Percentiles rank a stretch among this genome's conserved stretches.
Evolutionary conservation across 1,140 invertebrate species (phyloP).

Genomic region (Rhynchophorus ferrugineus): DNA sequence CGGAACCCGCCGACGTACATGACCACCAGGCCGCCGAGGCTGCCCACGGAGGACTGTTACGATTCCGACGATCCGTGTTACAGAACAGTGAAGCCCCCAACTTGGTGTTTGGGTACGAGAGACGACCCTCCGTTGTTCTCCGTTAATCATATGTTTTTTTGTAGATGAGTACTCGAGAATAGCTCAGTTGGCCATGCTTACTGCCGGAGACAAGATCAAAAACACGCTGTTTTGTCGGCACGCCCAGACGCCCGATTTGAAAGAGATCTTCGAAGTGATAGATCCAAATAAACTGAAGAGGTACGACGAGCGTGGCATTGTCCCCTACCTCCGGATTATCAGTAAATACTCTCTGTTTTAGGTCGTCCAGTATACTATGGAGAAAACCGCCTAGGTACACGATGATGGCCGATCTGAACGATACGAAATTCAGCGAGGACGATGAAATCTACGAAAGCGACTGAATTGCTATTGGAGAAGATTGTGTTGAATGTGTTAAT

Average conservation of each 20-base stretch:
- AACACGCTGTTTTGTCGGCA: constrained; percentile 55
- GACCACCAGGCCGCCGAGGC: constrained; percentile 41
- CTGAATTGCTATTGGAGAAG: constrained; percentile 3
- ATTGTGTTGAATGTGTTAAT: too few species aligned
- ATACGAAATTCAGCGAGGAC: constrained; percentile 21
- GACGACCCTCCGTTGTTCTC: background rate
- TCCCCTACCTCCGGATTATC: too few species aligned
- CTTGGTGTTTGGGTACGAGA: constrained; percentile 45
- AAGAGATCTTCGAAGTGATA: constrained; percentile 57
- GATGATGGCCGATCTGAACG: constrained; percentile 22
- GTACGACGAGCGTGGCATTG: too few species aligned
- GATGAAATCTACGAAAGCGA: constrained; percentile 8
- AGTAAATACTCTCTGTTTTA: too few species aligned
- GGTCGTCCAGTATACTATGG: constrained; percentile 63
- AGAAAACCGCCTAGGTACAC: constrained; percentile 53
- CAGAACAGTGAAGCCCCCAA: constrained; percentile 37
- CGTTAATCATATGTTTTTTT: background rate
- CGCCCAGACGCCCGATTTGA: constrained; percentile 55
- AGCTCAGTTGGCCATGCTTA: constrained; percentile 2
- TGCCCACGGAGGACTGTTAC: constrained; percentile 46
- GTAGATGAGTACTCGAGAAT: constrained; percentile 9
- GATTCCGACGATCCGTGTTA: constrained; percentile 41
- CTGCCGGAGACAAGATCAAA: constrained; percentile 34
- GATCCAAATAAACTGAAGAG: constrained; percentile 54
- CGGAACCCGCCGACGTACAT: constrained; percentile 43